A percentile compares a stretch with the other conserved stretches of the same genome.
Conservation (phyloP, 1,140 invertebrate species). For the Reticulitermes speratus region DNA sequence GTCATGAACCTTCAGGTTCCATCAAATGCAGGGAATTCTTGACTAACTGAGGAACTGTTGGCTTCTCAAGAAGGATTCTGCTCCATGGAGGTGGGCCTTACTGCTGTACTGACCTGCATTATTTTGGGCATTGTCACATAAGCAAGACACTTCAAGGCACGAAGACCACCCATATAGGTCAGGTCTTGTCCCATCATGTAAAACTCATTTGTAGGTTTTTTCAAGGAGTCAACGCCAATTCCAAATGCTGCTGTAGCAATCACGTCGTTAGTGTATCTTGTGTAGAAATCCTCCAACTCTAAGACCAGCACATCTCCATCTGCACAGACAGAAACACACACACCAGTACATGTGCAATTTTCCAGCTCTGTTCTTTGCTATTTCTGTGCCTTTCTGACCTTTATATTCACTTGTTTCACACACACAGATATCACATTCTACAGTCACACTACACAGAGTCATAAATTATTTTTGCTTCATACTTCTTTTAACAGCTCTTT, state of each 20-base stretch:
- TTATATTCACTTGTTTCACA: no score
- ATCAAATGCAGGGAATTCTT: no score
- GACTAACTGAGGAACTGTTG: no score
- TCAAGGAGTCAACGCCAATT: slow-evolving; percentile 49
- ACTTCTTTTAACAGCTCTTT: no score
- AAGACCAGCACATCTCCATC: background rate
- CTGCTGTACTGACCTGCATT: slow-evolving; percentile 31
- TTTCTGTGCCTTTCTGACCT: no score
- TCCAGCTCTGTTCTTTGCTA: no score
- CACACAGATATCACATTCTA: no score
- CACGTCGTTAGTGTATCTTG: slow-evolving; percentile 51
- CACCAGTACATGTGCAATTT: no score
- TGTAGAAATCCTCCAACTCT: slow-evolving; percentile 50
- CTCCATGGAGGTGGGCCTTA: background rate
- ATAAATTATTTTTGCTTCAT: no score
- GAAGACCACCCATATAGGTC: slow-evolving; percentile 42
- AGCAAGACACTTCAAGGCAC: slow-evolving; percentile 35
- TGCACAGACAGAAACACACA: background rate
- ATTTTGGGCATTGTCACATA: slow-evolving; percentile 38
- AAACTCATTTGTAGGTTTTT: slow-evolving; percentile 51
- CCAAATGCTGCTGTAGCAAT: slow-evolving; percentile 56
- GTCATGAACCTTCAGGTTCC: no score
- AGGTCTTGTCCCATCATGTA: slow-evolving; percentile 47
- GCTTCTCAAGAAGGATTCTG: no score
- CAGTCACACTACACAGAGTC: no score